Conservation (phyloP, 2,888 invertebrate genomes). For the Apamea epomidion region DNA sequence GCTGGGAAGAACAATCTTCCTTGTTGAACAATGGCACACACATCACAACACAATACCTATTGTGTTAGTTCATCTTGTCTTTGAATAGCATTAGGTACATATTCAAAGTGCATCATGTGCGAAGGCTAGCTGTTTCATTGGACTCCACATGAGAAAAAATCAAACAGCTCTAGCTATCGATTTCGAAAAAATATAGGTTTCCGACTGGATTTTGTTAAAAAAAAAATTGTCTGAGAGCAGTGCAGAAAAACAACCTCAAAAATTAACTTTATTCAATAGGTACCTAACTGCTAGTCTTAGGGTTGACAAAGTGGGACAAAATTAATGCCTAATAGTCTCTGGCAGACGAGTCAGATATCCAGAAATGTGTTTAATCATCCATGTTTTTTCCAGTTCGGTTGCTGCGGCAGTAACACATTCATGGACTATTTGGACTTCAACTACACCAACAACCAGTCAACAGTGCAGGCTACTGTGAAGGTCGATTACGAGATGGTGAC, state of each 20-base stretch:
- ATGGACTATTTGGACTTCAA: slow-evolving; percentile 79
- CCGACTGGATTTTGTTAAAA: not conserved
- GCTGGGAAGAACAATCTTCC: too few species aligned
- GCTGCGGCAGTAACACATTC: slow-evolving; percentile 82
- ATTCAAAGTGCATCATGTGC: not conserved
- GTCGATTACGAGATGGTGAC: slow-evolving; percentile 68
- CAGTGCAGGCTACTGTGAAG: slow-evolving; percentile 73
- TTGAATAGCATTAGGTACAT: not conserved
- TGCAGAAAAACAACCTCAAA: not conserved
- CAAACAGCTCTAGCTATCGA: not conserved
- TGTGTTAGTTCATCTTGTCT: slow-evolving; percentile 15
- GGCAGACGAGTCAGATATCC: not conserved
- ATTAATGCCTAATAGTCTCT: not conserved
- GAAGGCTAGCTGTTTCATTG: too few species aligned
- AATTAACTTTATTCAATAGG: not conserved
- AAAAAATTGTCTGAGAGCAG: not conserved
- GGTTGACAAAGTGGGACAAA: not conserved
- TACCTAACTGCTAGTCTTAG: not conserved
- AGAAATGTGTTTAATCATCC: not conserved
- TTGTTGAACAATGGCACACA: not conserved
- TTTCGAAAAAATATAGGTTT: not conserved
- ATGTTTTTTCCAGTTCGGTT: slow-evolving; percentile 77
- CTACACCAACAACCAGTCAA: slow-evolving; percentile 77
- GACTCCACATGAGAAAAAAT: too few species aligned
- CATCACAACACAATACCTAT: too few species aligned